Conservation (phyloP, 2,888 invertebrate species). For the Aphodius granarius region DNA sequence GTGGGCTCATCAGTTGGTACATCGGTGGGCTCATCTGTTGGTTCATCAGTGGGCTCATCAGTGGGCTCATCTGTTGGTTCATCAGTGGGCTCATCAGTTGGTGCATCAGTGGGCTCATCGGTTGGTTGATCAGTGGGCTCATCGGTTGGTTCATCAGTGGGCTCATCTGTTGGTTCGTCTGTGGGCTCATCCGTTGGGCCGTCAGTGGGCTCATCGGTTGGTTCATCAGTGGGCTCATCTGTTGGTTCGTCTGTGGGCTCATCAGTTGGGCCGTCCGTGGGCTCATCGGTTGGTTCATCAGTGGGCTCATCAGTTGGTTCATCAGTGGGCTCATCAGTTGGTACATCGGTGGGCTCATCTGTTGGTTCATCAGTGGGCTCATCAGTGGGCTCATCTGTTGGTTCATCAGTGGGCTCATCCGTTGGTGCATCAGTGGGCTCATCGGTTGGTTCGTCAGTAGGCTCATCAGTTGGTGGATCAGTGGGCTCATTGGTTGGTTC, state of each 20-base stretch:
- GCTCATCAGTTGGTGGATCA: not conserved
- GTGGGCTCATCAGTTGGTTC: not conserved
- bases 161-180: not conserved
- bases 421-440: not conserved
- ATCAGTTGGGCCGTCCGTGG: not conserved
- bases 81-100: not conserved
- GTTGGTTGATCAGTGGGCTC: not conserved
- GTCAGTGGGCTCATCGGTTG: not conserved
- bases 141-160: not conserved
- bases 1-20: not conserved
- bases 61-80: not conserved
- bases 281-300: not conserved
- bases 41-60: not conserved
- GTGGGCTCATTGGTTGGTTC: not conserved
- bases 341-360: not conserved
- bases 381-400: too few species aligned
- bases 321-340: not conserved
- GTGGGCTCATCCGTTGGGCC: not conserved
- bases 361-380: too few species aligned
- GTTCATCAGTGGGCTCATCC: not conserved
- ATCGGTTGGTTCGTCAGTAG: not conserved
- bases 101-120: not conserved
- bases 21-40: not conserved
- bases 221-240: not conserved
- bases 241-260: not conserved